A percentile compares a stretch with the other conserved stretches of the same genome.
Evolutionary conservation across 1,140 invertebrate species (phyloP).

Genomic region (Apis laboriosa): DNA sequence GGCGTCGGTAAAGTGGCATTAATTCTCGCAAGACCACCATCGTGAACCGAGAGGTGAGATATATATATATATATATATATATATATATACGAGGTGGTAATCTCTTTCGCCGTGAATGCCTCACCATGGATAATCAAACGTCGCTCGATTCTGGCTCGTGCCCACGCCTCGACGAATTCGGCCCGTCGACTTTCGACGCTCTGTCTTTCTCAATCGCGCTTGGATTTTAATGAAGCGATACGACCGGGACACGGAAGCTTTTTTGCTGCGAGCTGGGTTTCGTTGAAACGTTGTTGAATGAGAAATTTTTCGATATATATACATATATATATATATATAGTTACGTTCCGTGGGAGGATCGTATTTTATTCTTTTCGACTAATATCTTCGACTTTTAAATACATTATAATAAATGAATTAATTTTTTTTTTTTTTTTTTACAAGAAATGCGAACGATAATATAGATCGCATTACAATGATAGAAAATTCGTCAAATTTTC

Average conservation of each 20-base stretch:
- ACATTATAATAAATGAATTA: too few species aligned
- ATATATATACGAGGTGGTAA: conserved; percentile 46
- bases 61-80: conserved; percentile 38
- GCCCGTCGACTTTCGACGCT: conserved; percentile 23
- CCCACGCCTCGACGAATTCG: conserved; percentile 51
- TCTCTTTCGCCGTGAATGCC: conserved; percentile 51
- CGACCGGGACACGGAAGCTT: conserved; percentile 7
- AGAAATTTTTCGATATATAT: too few species aligned
- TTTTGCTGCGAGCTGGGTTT: background rate
- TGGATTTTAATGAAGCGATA: conserved; percentile 46
- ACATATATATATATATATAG: too few species aligned
- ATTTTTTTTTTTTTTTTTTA: too few species aligned
- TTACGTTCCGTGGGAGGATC: background rate
- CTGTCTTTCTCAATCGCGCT: conserved; percentile 32
- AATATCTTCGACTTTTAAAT: too few species aligned
- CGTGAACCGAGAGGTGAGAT: conserved; percentile 41
- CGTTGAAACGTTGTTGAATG: too few species aligned
- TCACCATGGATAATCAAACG: conserved; percentile 50
- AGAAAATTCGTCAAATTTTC: too few species aligned
- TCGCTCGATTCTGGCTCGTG: conserved; percentile 52
- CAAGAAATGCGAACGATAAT: too few species aligned
- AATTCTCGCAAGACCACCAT: conserved; percentile 72
- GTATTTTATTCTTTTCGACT: too few species aligned
- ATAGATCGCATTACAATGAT: too few species aligned
- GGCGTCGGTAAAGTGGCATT: conserved; percentile 70